These are phyloP conservation scores for Sorex maritimensis DNA, from an alignment of 2,797 vertebrate genomes.

Conservation along the genomic window DNA sequence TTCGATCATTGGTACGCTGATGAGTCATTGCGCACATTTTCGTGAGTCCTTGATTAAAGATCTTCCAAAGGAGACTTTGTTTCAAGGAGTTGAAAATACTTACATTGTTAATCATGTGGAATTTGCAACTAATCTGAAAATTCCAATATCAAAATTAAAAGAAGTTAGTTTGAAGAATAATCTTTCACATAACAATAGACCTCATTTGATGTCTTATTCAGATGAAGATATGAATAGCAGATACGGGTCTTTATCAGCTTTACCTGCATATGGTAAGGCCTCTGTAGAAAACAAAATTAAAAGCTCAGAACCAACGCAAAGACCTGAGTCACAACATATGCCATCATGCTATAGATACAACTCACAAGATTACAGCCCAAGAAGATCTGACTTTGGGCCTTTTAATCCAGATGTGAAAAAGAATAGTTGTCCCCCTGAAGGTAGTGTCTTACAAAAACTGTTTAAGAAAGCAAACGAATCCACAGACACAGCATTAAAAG, in stretches of 20 bases:
- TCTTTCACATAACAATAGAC: conserved; percentile 58
- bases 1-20: conserved; percentile 80
- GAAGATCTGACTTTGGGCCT: background rate
- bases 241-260: background rate
- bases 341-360: conserved; percentile 35
- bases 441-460: conserved; percentile 84
- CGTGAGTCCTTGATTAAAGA: conserved; percentile 75
- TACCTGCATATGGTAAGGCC: conserved; percentile 14
- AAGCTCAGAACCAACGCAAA: background rate
- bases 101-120: conserved; percentile 73
- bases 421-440: conserved; percentile 75
- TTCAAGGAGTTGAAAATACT: conserved; percentile 58
- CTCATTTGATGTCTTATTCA: conserved; percentile 67
- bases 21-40: conserved; percentile 81
- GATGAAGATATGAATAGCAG: conserved; percentile 62
- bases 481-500: conserved; percentile 67
- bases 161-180: conserved; percentile 8
- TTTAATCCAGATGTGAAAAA: conserved; percentile 26
- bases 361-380: background rate
- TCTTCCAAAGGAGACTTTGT: conserved; percentile 66
- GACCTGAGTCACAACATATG: background rate
- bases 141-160: conserved; percentile 36
- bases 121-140: conserved; percentile 59
- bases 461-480: conserved; percentile 77
- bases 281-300: conserved; percentile 3